phyloP scores from a whole-genome alignment of 2,888 invertebrate species.

The Eristalis arbustorum region DNA sequence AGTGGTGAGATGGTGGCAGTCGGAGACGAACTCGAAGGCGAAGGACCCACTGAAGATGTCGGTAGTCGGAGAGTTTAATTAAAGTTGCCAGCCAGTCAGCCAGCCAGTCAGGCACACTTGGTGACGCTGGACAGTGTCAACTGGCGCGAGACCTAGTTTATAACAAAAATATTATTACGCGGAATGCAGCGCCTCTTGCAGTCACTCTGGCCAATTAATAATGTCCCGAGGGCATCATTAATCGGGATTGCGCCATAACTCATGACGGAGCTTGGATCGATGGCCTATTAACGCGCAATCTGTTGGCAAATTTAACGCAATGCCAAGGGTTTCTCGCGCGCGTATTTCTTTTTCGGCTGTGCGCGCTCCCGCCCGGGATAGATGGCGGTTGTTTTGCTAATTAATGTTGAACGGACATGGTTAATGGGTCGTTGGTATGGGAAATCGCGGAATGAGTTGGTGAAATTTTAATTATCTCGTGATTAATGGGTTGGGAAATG shows the following conservation, averaged over 20 bases:
- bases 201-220: conserved; percentile 66
- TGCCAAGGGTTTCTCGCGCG: conserved; percentile 25
- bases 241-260: conserved; percentile 66
- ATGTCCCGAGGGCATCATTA: conserved; percentile 66
- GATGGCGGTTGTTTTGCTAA: conserved; percentile 66
- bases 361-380: conserved; percentile 41
- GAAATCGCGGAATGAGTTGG: conserved; percentile 55
- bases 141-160: conserved; percentile 66
- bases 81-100: conserved; percentile 61
- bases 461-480: conserved; percentile 62
- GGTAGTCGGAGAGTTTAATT: conserved; percentile 61
- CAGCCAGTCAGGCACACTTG: conserved; percentile 37
- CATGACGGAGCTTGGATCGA: conserved; percentile 62
- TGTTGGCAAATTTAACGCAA: conserved; percentile 49
- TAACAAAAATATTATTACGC: conserved; percentile 61
- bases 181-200: conserved; percentile 54
- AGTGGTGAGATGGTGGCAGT: neutral
- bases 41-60: conserved; percentile 61
- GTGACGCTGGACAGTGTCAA: conserved; percentile 60
- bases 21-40: too few relatives aligned
- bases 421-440: conserved; percentile 44
- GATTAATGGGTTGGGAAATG: conserved; percentile 55
- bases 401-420: conserved; percentile 68
- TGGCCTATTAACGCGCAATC: conserved; percentile 62
- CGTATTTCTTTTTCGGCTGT: neutral